Evolutionary conservation across 2,888 invertebrate genomes (phyloP).

Genomic region (Ferdinandea cuprea): DNA sequence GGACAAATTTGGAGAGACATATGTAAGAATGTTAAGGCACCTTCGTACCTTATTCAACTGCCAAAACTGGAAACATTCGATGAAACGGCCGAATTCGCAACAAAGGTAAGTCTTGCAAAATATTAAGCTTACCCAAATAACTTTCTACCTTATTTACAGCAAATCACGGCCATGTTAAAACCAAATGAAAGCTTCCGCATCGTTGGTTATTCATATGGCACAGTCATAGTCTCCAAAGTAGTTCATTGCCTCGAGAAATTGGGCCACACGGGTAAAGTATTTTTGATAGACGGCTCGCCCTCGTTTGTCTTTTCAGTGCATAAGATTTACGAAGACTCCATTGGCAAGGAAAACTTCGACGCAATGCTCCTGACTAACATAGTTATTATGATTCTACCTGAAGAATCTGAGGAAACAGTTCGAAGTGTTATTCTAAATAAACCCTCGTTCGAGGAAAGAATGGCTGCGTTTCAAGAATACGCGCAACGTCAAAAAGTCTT

Average conservation of each 20-base stretch:
- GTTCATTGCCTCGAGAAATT: slow-evolving; percentile 88
- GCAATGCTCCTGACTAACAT: slow-evolving; percentile 79
- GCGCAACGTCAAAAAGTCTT: slow-evolving; percentile 82
- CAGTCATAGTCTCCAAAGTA: slow-evolving; percentile 90
- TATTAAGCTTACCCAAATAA: neutral
- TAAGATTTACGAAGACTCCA: slow-evolving; percentile 76
- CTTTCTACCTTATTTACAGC: slow-evolving; percentile 82
- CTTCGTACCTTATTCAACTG: slow-evolving; percentile 79
- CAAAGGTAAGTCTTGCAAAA: slow-evolving; percentile 77
- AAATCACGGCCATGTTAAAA: slow-evolving; percentile 85
- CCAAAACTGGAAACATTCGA: slow-evolving; percentile 76
- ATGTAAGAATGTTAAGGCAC: slow-evolving; percentile 77
- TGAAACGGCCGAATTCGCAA: slow-evolving; percentile 78
- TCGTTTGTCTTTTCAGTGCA: slow-evolving; percentile 85
- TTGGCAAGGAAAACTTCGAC: slow-evolving; percentile 79
- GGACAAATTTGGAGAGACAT: slow-evolving; percentile 81
- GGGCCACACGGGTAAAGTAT: slow-evolving; percentile 86
- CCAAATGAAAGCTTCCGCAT: slow-evolving; percentile 87
- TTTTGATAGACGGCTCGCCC: slow-evolving; percentile 93
- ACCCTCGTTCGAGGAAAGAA: slow-evolving; percentile 85
- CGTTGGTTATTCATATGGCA: slow-evolving; percentile 95
- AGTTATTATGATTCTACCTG: slow-evolving; percentile 79
- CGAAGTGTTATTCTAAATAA: slow-evolving; percentile 83
- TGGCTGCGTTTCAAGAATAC: slow-evolving; percentile 84
- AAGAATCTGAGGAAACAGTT: slow-evolving; percentile 78